Base-by-base conservation (phyloP, 2,888 invertebrate species). In the Dicyrtomina minuta region DNA sequence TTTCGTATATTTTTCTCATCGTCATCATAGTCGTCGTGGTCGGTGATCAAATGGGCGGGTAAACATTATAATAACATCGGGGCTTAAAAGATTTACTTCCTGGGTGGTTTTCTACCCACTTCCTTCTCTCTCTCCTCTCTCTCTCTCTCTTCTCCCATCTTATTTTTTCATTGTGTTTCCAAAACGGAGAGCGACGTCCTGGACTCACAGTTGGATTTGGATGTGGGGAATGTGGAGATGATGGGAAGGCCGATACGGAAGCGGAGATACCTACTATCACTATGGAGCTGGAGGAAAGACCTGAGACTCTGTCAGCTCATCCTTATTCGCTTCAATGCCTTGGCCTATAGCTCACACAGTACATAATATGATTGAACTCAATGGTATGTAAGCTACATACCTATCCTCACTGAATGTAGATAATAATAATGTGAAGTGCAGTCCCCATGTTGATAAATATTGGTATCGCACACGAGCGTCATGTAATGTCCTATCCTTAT, bases 51-150 rank as follows among this genome's bases (percentile, higher is more conserved):
- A 68, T 68, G 61, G 68, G 68, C 68, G 68, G 68, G 67, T 60
- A 67, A 68, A 68, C 68, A 68, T 68, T 68, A 68, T 61, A 68
- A 68, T 68, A 68, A 68, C 68, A 68, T 68, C 49, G 60, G 61
- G 61, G 60, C 68, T 68, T 68, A 68, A 68, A 60, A 68, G 68
- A 68, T 68, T 68, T 68, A 68, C 68, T 59, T 68, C 68, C 68
- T 68, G 68, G 68, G 68, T 68, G 68, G 68, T 68, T 59, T 53
- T 59, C 46, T 22, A 33, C 39, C 66, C 58, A 15, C 27, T 39
- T 66, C 55, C 55, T 17, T 44, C 27, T 27, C 15, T n/a, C 33
- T 56, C 39, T 13, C 44, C 27, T 13, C 24, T 20, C 53, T 41
- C 26, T n/a, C 46, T 53, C 33, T 17, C 39, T 22, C 43, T 4